Conservation (phyloP, 1,140 invertebrate species). For the Drosophila tropicalis region DNA sequence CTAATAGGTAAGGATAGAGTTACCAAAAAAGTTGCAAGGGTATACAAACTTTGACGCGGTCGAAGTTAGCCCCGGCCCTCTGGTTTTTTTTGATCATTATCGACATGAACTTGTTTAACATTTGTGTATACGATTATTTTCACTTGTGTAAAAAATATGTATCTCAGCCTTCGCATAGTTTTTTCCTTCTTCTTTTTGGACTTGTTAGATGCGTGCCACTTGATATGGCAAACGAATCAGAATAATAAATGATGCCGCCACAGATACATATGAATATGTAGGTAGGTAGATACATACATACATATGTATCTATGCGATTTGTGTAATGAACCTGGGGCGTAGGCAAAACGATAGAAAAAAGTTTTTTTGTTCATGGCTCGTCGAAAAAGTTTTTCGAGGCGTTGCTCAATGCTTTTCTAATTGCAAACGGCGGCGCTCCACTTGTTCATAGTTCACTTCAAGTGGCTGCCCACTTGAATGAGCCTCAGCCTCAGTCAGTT, state of each 20-base stretch:
- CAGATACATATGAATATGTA: constrained; percentile 1
- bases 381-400: constrained; percentile 55
- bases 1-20: no score
- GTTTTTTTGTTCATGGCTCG: constrained; percentile 46
- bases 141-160: constrained; percentile 22
- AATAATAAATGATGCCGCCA: constrained; percentile 69
- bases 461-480: constrained; percentile 45
- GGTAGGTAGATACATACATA: neutral
- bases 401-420: constrained; percentile 75
- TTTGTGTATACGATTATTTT: constrained; percentile 32
- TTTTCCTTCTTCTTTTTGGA: neutral
- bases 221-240: constrained; percentile 68
- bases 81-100: constrained; percentile 52
- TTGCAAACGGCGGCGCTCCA: constrained; percentile 58
- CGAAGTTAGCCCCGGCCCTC: no score
- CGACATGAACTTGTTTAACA: constrained; percentile 46
- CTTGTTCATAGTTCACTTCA: constrained; percentile 52
- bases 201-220: constrained; percentile 70
- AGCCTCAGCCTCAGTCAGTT: constrained; percentile 38
- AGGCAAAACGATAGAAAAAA: constrained; percentile 30
- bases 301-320: constrained; percentile 19
- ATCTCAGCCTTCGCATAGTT: constrained; percentile 68
- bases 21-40: no score
- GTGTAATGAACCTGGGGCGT: constrained; percentile 52
- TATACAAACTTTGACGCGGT: no score